These are phyloP conservation scores for Salvator merianae DNA, from an alignment of 2,113 vertebrate species.

Conservation along the genomic window DNA sequence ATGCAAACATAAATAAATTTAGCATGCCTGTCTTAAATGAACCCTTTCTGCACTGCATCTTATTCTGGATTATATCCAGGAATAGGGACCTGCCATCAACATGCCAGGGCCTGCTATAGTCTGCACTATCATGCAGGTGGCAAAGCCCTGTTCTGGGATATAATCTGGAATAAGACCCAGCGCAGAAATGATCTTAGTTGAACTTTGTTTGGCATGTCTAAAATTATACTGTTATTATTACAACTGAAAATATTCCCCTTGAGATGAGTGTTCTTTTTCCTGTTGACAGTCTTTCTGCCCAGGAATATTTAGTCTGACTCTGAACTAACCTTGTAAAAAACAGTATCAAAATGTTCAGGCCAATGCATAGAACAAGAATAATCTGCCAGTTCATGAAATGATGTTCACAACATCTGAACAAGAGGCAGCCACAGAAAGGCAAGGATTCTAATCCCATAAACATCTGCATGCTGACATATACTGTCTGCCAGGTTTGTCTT, in stretches of 20 bases:
- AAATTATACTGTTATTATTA: background rate
- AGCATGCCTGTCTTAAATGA: too few species aligned
- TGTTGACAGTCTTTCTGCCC: background rate
- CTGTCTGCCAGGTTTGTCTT: background rate
- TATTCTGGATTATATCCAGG: too few species aligned
- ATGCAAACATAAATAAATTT: too few species aligned
- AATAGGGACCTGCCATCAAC: too few species aligned
- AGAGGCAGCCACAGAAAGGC: background rate
- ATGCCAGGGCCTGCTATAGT: too few species aligned
- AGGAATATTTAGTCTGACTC: background rate
- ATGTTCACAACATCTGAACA: background rate
- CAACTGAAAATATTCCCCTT: background rate
- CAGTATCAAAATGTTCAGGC: background rate
- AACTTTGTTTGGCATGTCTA: background rate
- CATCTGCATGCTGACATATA: background rate
- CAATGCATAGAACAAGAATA: background rate
- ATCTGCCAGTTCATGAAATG: background rate
- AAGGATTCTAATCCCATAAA: background rate
- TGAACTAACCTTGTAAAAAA: background rate
- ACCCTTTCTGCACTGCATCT: too few species aligned
- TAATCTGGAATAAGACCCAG: too few species aligned
- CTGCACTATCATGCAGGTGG: too few species aligned
- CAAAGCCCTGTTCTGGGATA: too few species aligned
- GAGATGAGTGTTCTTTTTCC: background rate
- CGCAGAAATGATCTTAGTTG: background rate